Conservation (phyloP, 1,140 invertebrate genomes). For the Atta cephalotes region DNA sequence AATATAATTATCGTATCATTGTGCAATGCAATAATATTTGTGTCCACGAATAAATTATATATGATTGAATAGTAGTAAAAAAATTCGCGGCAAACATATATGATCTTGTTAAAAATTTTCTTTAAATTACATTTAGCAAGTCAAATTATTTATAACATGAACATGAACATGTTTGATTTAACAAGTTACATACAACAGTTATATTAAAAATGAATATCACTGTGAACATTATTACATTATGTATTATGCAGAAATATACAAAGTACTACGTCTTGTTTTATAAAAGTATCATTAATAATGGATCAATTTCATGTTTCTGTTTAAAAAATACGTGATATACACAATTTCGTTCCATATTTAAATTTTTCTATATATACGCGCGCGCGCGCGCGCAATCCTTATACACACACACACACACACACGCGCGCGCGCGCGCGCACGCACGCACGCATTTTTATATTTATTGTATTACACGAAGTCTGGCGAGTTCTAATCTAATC, state of each 20-base stretch:
- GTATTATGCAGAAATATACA: not conserved
- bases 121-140: constrained; percentile 25
- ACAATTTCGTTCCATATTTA: too few species aligned
- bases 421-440: not conserved
- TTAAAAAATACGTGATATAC: constrained; percentile 1
- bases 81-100: not conserved
- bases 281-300: not conserved
- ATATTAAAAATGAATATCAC: not conserved
- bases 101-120: constrained; percentile 33
- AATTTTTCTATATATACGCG: too few species aligned
- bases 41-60: constrained; percentile 50
- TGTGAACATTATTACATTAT: not conserved
- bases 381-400: too few species aligned
- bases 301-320: constrained; percentile 35
- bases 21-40: constrained; percentile 47
- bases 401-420: too few species aligned
- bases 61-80: constrained; percentile 30
- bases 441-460: constrained; percentile 16
- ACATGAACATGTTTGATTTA: constrained; percentile 11
- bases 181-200: not conserved
- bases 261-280: not conserved
- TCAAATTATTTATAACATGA: constrained; percentile 40
- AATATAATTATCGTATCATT: constrained; percentile 5
- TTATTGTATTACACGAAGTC: constrained; percentile 61
- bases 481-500: constrained; percentile 57